Base-by-base conservation (phyloP, 2,113 vertebrate genomes). In the Elephantulus edwardii region DNA sequence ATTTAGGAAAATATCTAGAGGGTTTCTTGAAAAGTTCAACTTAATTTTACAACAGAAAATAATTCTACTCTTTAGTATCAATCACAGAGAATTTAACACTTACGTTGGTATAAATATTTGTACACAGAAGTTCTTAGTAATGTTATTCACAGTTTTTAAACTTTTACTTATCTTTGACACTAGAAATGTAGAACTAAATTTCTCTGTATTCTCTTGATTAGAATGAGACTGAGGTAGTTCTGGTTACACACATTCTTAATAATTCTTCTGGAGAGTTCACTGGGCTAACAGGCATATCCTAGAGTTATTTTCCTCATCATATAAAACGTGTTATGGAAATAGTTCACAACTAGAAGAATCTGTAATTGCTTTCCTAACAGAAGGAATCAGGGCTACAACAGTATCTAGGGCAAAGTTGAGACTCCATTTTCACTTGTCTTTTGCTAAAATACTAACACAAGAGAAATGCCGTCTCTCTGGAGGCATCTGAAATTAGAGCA, bases 361-460 rank as follows among this genome's bases (percentile, higher is more conserved):
- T 33, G 22, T 50, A 68, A 62, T 56, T n/a, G 0, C 10, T 76
- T 87, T 76, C 11, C 8, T 62, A 2, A 62, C 35, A 22, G 75
- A 17, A 78, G 8, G n/a, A 77, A 33, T 48, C 10, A 76, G 16
- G 9, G 20, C 24, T 58, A 42, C 33, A 50, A 17, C 6, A 70
- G 19, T 33, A 76, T 10, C 56, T 26, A 60, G 20, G 19, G 30
- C n/a, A 20, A 56, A 74, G 40, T 44, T 30, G 52, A 79, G 54
- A 68, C 10, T 2, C 20, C 10, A 78, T n/a, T 82, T 46, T 42
- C 24, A 83, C 17, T 35, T 30, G 19, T 8, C 6, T 70, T 91
- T 76, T 80, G 42, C 16, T 16, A 90, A 33, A n/a, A 22, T 87
- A 86, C 30, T 38, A 71, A 72, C 22, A 86, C 13, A 89, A 76